These are phyloP conservation scores for Pseudopleuronectes americanus DNA, from an alignment of 2,797 vertebrate species.

Conservation along the genomic window DNA sequence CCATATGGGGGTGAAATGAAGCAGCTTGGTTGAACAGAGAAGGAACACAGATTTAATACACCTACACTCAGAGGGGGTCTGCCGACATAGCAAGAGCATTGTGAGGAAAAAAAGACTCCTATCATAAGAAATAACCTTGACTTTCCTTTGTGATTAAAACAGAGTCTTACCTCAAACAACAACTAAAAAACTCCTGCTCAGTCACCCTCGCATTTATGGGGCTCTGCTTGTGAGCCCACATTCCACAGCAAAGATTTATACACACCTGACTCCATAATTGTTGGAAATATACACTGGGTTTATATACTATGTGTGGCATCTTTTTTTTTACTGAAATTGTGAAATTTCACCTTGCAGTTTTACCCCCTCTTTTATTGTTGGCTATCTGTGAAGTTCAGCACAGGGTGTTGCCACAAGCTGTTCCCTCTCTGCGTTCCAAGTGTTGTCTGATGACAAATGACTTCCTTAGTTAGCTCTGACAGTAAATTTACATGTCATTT, in stretches of 20 bases:
- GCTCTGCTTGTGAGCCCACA: slow-evolving; percentile 57
- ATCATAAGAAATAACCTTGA: slow-evolving; percentile 77
- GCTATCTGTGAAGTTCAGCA: slow-evolving; percentile 75
- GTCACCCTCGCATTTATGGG: slow-evolving; percentile 80
- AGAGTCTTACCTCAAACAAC: slow-evolving; percentile 68
- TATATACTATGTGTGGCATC: slow-evolving; percentile 67
- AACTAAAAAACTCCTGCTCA: slow-evolving; percentile 59
- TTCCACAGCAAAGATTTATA: slow-evolving; percentile 73
- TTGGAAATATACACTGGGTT: slow-evolving; percentile 65
- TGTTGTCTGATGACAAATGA: slow-evolving; percentile 74
- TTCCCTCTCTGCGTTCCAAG: slow-evolving; percentile 73
- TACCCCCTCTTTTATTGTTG: slow-evolving; percentile 73
- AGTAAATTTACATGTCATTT: slow-evolving; percentile 72
- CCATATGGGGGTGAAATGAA: slow-evolving; percentile 67
- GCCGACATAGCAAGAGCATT: slow-evolving; percentile 21
- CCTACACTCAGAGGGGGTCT: slow-evolving; percentile 48
- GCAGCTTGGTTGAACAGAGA: slow-evolving; percentile 48
- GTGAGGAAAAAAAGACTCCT: slow-evolving; percentile 8
- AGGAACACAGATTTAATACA: slow-evolving; percentile 59
- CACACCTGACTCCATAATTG: slow-evolving; percentile 73
- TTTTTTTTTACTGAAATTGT: slow-evolving; percentile 83
- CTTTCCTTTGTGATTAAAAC: slow-evolving; percentile 72
- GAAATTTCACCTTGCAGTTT: slow-evolving; percentile 84
- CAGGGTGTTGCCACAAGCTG: slow-evolving; percentile 78
- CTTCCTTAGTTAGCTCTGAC: slow-evolving; percentile 68